Evolutionary conservation across 2,888 invertebrate species (phyloP), one percentile per base, ranked within the genome.

Genomic region (Andrena flavipes): DNA sequence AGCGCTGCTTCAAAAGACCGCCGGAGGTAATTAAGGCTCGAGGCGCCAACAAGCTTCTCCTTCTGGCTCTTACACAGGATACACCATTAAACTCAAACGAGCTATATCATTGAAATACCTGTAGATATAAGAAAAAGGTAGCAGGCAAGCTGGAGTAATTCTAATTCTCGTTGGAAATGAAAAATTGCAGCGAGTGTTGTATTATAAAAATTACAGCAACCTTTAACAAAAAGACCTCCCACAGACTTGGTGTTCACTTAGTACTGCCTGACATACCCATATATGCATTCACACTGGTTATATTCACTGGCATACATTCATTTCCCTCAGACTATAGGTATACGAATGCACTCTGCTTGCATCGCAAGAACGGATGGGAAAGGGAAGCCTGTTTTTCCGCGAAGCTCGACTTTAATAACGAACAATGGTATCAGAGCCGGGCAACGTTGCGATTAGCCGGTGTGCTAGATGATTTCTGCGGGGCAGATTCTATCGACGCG

Each of bases 11-110:
- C 90, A 89, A 91, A 91, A 91, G 90, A 70, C 83, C 84, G 84
- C 80, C 85, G 72, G 84, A 78, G 87, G 85, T 92, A 92, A 93
- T 93, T 92, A 92, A 91, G 88, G 88, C 89, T 89, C 76, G 85
- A 83, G 89, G 86, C 90, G 85, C 84, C 89, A 88, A 85, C 86
- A 87, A 89, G 88, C 90, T 89, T 91, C 71, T 69, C 71, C 74
- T 69, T 48, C 10, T 56, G 10, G 56, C 23, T 56, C 23, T 23
- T 56, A 13, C 23, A 56, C 56, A 23, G 56, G 56, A 26, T 56
- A 42, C 42, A 42, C 16, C 42, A 16, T 42, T 42, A 42, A 16
- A 42, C 42, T 42, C 42, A 42, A 42, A 42, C 42, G 42, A 13
- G 42, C 42, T 42, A 42, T 42, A 42, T 13, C 42, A 42, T 42